Percentiles rank a stretch among this genome's conserved stretches.
Evolutionary conservation across 2,113 vertebrate species (phyloP).

Genomic region (Macaca fascicularis): DNA sequence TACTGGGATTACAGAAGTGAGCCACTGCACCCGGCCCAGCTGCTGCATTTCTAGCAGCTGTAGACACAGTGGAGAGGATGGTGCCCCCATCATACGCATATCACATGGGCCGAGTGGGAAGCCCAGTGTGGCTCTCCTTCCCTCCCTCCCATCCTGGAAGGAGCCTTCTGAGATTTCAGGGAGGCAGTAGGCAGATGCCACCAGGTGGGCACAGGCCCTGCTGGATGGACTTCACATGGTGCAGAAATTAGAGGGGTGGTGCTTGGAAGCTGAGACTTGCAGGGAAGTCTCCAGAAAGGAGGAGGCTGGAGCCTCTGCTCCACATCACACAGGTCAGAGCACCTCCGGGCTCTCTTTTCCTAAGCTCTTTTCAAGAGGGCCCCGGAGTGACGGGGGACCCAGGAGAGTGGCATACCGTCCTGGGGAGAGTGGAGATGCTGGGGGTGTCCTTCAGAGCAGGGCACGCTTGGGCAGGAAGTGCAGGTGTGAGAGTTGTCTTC

Average conservation of each 20-base stretch:
- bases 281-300: not conserved
- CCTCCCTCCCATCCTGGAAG: not conserved
- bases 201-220: not conserved
- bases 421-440: not conserved
- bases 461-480: not conserved
- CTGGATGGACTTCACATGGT: not conserved
- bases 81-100: not conserved
- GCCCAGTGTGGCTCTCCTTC: too few relatives aligned
- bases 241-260: not conserved
- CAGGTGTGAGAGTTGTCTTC: not conserved
- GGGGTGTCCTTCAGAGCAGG: not conserved
- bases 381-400: rapidly evolving
- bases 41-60: not conserved
- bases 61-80: not conserved
- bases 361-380: not conserved
- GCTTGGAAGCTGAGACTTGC: not conserved
- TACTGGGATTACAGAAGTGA: too few relatives aligned
- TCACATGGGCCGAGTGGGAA: not conserved
- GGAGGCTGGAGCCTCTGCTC: not conserved
- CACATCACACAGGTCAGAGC: not conserved
- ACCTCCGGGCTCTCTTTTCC: not conserved
- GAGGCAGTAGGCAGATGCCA: too few relatives aligned
- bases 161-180: not conserved
- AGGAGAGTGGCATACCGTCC: not conserved
- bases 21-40: rapidly evolving